phyloP scores from a whole-genome alignment of 2,888 invertebrate species.

The Hartigia nigra region DNA sequence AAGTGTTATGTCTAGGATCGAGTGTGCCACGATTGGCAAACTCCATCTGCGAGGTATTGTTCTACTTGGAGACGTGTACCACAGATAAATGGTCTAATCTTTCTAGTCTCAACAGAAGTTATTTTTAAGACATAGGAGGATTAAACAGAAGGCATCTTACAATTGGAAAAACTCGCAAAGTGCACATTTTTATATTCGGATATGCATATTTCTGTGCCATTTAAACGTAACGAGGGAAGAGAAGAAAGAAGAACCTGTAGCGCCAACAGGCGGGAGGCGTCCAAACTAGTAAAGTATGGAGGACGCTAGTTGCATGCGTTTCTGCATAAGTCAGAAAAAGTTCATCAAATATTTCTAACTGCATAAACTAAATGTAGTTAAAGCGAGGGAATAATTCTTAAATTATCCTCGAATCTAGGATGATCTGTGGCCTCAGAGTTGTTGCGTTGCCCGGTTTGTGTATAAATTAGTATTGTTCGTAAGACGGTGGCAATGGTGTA shows the following conservation, averaged over 20 bases:
- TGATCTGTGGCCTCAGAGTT: constrained; percentile 29
- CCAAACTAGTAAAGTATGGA: not conserved
- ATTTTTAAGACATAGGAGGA: not conserved
- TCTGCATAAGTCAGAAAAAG: not conserved
- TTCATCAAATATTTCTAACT: not conserved
- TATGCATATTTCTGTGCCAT: not conserved
- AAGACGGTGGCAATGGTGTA: not conserved
- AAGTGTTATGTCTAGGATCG: constrained; percentile 6
- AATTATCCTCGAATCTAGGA: constrained; percentile 37
- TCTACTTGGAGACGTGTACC: not conserved
- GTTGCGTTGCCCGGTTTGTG: constrained; percentile 19
- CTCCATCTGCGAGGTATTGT: not conserved
- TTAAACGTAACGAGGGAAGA: not conserved
- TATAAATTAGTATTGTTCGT: constrained; percentile 49
- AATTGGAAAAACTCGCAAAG: not conserved
- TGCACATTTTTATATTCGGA: not conserved
- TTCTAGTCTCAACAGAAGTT: not conserved
- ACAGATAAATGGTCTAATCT: not conserved
- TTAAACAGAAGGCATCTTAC: not conserved
- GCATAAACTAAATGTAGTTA: not conserved
- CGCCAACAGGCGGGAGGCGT: not conserved
- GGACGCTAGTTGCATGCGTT: not conserved
- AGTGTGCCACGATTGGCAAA: constrained; percentile 3
- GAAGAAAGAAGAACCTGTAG: not conserved
- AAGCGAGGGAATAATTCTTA: not conserved